Conservation (phyloP, 2,888 invertebrate genomes). For the Synergus japonicus region DNA sequence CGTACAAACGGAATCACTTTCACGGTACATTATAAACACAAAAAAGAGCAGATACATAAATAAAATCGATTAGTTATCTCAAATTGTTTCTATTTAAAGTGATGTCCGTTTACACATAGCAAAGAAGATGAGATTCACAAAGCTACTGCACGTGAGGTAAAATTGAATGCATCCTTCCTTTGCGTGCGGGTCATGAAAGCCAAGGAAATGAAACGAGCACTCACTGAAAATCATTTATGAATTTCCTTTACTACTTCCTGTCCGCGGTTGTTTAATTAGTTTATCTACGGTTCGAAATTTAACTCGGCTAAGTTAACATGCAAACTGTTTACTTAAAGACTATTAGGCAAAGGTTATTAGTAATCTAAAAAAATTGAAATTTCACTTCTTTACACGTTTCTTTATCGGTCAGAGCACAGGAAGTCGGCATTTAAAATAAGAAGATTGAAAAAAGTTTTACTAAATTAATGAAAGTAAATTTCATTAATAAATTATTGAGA, state of each 20-base stretch:
- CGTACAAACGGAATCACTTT: neutral
- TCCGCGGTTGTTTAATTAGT: constrained; percentile 11
- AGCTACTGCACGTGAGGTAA: constrained; percentile 7
- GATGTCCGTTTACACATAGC: constrained; percentile 18
- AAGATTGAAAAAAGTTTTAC: neutral
- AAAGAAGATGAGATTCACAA: constrained; percentile 23
- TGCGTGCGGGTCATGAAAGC: constrained; percentile 25
- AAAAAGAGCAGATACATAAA: neutral
- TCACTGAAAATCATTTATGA: constrained; percentile 20
- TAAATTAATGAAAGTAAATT: neutral
- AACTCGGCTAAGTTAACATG: neutral
- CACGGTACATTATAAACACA: neutral
- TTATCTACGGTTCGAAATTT: constrained; percentile 14
- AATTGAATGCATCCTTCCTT: constrained; percentile 33
- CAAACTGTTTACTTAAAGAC: neutral
- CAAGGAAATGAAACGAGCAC: constrained; percentile 38
- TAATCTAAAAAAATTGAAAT: neutral
- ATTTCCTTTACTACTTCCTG: constrained; percentile 34
- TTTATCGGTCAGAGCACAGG: neutral
- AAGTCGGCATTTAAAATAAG: neutral
- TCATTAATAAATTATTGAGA: neutral
- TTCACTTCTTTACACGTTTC: neutral
- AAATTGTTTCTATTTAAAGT: neutral
- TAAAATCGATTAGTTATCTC: constrained; percentile 25
- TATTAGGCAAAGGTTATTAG: neutral